Percentiles rank a stretch among this genome's conserved stretches.
Evolutionary conservation across 2,888 invertebrate genomes (phyloP).

Genomic region (Tenthredo mesomela): DNA sequence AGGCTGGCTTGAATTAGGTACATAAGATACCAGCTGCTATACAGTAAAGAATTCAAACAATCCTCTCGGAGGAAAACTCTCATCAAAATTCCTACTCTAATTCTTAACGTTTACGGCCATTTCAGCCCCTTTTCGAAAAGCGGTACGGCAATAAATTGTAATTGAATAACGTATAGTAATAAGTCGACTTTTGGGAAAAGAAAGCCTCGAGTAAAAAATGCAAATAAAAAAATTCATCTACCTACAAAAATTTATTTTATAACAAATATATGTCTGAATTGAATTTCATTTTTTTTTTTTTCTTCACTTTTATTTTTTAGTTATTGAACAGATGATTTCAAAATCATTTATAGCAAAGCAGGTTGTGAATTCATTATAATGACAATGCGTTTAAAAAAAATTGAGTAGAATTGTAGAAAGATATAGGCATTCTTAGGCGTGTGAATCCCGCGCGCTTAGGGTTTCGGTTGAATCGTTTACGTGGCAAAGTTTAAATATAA

Average conservation of each 20-base stretch:
- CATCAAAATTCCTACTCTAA: slow-evolving; percentile 20
- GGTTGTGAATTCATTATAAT: neutral
- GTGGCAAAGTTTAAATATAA: slow-evolving; percentile 47
- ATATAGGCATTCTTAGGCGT: slow-evolving; percentile 11
- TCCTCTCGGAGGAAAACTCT: slow-evolving; percentile 7
- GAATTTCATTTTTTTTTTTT: neutral
- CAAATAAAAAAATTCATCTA: neutral
- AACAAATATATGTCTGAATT: neutral
- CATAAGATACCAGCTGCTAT: neutral
- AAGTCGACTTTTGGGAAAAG: neutral
- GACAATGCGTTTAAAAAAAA: neutral
- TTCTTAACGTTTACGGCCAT: neutral
- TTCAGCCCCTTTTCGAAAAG: neutral
- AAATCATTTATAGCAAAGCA: neutral
- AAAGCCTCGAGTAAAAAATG: neutral
- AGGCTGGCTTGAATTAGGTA: neutral
- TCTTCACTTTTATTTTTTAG: neutral
- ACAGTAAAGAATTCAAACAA: neutral
- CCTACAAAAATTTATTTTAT: neutral
- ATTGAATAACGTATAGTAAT: slow-evolving; percentile 20
- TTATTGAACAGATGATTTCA: neutral
- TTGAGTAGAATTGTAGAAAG: neutral
- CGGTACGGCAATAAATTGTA: slow-evolving; percentile 6
- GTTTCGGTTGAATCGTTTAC: slow-evolving; percentile 39
- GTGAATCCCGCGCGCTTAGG: slow-evolving; percentile 12